Conservation (phyloP, 2,797 vertebrate species). For the Darevskia mixta region DNA sequence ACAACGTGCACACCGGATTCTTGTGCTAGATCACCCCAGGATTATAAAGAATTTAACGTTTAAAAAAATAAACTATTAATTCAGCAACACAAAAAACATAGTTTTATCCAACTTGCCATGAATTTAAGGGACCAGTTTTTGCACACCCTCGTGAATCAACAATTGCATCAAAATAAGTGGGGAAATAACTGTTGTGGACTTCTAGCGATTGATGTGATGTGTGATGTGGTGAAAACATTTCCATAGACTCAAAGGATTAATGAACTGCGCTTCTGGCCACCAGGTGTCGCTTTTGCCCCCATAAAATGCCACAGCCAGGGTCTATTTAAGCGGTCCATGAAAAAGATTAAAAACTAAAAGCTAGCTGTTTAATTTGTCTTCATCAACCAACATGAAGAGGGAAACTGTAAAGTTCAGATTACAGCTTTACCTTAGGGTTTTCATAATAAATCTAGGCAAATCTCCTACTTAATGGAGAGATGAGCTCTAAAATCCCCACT, state of each 20-base stretch:
- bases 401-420: neutral
- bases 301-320: neutral
- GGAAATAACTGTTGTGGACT: neutral
- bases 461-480: neutral
- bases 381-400: neutral
- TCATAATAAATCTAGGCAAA: neutral
- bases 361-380: slow-evolving; percentile 3
- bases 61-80: neutral
- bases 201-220: neutral
- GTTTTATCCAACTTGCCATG: neutral
- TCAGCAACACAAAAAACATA: neutral
- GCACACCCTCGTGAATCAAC: neutral
- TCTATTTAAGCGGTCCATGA: neutral
- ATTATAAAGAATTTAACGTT: too few relatives aligned
- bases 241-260: neutral
- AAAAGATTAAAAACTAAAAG: neutral
- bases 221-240: neutral
- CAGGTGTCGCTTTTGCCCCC: slow-evolving; percentile 23
- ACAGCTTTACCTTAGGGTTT: neutral
- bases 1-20: too few relatives aligned
- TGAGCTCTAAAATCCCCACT: neutral
- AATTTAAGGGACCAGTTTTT: neutral
- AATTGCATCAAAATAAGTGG: neutral
- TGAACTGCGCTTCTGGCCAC: slow-evolving; percentile 13
- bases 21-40: too few relatives aligned